Evolutionary conservation across 2,113 vertebrate species (phyloP), one percentile per base, ranked within the genome.

Genomic region (Heptranchias perlo): DNA sequence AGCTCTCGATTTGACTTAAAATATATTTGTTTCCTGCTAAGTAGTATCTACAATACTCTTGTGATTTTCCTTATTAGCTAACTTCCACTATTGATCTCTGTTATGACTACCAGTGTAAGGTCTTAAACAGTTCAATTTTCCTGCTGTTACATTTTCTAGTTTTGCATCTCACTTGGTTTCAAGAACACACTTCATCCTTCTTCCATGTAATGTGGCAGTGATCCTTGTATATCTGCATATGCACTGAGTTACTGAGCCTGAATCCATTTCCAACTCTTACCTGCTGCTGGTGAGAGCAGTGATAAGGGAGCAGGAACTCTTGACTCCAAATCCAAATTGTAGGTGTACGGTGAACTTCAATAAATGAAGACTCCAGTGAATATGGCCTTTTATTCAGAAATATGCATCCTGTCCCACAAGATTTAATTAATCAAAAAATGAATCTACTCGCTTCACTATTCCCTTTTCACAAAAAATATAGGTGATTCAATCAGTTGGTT

Each of bases 141-240:
- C 82, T 86, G 44, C 82, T 0, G 21, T 86, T 47, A 25, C 82
- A 86, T 86, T 86, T 86, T 49, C 82, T 49, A 86, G 44, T 86
- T 86, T 21, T 25, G 14, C 76, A 39, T 78, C 76, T n/a, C 14
- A 39, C 76, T 78, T n/a, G 14, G 76, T 78, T 35, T 78, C 76
- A 78, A 78, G 76, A 78, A 39, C 76, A n/a, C 25, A 69, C 25
- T 69, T 69, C 76, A 78, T 16, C 76, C 58, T 39, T 39, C 31
- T 78, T 78, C n/a, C 76, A 78, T 78, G n/a, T 78, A 39, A 78
- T 78, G n/a, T 78, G 76, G n/a, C n/a, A 78, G n/a, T 78, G n/a
- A 39, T 78, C 76, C 76, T 39, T 78, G 21, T 49, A 86, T 86
- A 25, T 25, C 21, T 86, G 21, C 39, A 86, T 23, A 86, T 86